phyloP scores from a whole-genome alignment of 2,797 vertebrate genomes.

The Toxotes lorentzi region DNA sequence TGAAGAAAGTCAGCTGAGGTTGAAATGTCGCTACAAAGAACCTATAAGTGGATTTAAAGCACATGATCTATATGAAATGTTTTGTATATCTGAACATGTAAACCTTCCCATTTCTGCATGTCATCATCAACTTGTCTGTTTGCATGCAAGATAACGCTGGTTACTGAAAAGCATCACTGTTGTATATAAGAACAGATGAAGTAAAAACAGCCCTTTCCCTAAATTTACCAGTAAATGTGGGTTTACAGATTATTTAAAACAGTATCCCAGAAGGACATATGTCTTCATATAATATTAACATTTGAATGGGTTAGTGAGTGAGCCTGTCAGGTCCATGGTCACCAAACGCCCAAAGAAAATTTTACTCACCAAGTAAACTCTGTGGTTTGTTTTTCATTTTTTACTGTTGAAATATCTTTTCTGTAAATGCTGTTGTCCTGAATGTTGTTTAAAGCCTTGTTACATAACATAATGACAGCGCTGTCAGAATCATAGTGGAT shows the following conservation, averaged over 20 bases:
- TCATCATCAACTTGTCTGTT: not conserved
- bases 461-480: too few relatives aligned
- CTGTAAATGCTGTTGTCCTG: not conserved
- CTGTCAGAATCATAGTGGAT: too few relatives aligned
- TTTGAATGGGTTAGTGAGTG: not conserved
- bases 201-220: too few relatives aligned
- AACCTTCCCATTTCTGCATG: not conserved
- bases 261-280: too few relatives aligned
- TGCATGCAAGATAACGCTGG: not conserved
- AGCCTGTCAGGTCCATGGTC: not conserved
- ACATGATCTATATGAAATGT: not conserved
- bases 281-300: too few relatives aligned
- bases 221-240: not conserved
- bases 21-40: not conserved
- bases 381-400: not conserved
- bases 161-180: too few relatives aligned
- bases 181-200: too few relatives aligned
- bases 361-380: too few relatives aligned
- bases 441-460: too few relatives aligned
- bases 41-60: not conserved
- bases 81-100: too few relatives aligned
- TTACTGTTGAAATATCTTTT: not conserved
- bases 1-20: constrained; percentile 1
- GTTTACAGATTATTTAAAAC: not conserved
- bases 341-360: not conserved